A percentile compares a stretch with the other conserved stretches of the same genome.
Evolutionary conservation across 2,888 invertebrate species (phyloP).

Genomic region (Megamerina dolium): DNA sequence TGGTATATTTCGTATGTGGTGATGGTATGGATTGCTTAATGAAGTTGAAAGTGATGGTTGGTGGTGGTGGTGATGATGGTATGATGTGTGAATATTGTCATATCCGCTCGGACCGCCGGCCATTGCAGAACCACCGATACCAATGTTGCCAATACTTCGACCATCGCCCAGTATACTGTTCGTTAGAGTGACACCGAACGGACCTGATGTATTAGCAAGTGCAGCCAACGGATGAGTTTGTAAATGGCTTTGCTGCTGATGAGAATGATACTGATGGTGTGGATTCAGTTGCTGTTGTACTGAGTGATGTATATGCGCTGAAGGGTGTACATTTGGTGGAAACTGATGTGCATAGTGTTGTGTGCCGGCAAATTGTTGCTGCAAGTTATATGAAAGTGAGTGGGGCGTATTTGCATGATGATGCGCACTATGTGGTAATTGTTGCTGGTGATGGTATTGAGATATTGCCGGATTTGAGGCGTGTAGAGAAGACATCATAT

Average conservation of each 20-base stretch:
- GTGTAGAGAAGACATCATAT: slow-evolving; percentile 45
- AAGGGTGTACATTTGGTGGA: slow-evolving; percentile 28
- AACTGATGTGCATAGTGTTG: slow-evolving; percentile 35
- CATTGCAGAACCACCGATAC: slow-evolving; percentile 15
- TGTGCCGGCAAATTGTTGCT: slow-evolving; percentile 44
- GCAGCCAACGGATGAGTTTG: slow-evolving; percentile 41
- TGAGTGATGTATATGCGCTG: slow-evolving; percentile 43
- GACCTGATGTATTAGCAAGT: slow-evolving; percentile 36
- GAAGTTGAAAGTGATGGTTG: slow-evolving; percentile 19
- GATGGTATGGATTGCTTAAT: slow-evolving; percentile 28
- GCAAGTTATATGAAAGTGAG: slow-evolving; percentile 37
- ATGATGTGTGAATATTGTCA: slow-evolving; percentile 24
- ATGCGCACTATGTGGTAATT: slow-evolving; percentile 26
- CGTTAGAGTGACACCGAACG: slow-evolving; percentile 38
- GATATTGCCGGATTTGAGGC: slow-evolving; percentile 48
- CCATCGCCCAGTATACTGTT: slow-evolving; percentile 33
- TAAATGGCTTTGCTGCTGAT: slow-evolving; percentile 46
- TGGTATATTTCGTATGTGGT: slow-evolving; percentile 43
- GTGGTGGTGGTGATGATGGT: slow-evolving; percentile 27
- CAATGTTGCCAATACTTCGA: slow-evolving; percentile 11
- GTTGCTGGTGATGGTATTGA: slow-evolving; percentile 40
- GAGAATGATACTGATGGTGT: slow-evolving; percentile 45
- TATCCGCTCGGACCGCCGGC: slow-evolving; percentile 17
- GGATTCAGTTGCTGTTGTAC: slow-evolving; percentile 46
- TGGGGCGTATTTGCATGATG: slow-evolving; percentile 17